These are phyloP conservation scores for Chanos chanos DNA, from an alignment of 2,797 vertebrate species.

Conservation along the genomic window DNA sequence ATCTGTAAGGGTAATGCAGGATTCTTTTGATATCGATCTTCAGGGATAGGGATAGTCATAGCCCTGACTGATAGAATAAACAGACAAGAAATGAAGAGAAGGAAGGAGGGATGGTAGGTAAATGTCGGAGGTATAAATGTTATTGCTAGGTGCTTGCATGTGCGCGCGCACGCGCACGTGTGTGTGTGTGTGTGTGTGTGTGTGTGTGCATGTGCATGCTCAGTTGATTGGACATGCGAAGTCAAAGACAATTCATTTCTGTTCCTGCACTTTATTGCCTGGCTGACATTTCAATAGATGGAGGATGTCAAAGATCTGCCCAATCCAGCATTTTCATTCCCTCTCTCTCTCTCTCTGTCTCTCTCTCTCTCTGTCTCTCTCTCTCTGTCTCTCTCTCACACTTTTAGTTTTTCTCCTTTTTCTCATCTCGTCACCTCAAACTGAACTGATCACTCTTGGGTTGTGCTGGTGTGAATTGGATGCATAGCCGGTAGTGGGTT, in stretches of 20 bases:
- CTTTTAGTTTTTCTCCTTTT: slow-evolving; percentile 40
- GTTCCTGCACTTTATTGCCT: slow-evolving; percentile 58
- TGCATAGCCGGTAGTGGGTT: not conserved
- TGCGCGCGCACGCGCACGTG: not conserved
- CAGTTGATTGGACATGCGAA: slow-evolving; percentile 58
- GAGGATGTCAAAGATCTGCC: slow-evolving; percentile 41
- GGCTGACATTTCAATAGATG: slow-evolving; percentile 65
- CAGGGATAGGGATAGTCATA: slow-evolving; percentile 74
- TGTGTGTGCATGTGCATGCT: slow-evolving; percentile 33
- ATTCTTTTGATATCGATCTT: slow-evolving; percentile 75
- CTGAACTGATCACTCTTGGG: not conserved
- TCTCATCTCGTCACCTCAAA: slow-evolving; percentile 34
- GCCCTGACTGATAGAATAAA: slow-evolving; percentile 61
- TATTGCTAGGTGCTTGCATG: slow-evolving; percentile 47
- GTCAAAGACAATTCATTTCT: slow-evolving; percentile 50
- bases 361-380: not conserved
- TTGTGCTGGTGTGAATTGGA: not conserved
- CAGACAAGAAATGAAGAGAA: slow-evolving; percentile 24
- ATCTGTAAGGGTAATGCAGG: slow-evolving; percentile 75
- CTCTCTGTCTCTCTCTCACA: too few relatives aligned
- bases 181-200: not conserved
- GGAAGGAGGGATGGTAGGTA: slow-evolving; percentile 61
- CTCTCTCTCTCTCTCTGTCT: slow-evolving; percentile 28
- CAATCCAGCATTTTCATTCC: not conserved
- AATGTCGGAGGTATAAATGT: slow-evolving; percentile 51